Base-by-base conservation (phyloP, 2,797 vertebrate species). In the Hozukius guyotensis region DNA sequence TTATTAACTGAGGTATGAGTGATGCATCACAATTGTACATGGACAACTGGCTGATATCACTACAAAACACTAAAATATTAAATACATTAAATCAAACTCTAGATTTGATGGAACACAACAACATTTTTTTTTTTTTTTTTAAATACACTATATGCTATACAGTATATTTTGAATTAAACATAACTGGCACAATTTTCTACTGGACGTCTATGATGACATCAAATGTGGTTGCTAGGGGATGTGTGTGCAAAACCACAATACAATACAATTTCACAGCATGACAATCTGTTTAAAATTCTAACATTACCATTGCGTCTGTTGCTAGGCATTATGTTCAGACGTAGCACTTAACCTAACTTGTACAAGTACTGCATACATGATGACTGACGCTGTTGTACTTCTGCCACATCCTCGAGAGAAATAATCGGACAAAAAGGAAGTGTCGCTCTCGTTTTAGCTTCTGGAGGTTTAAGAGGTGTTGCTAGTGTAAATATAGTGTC, bases 211-310 rank as follows among this genome's bases (percentile, higher is more conserved):
- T 36, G 20, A 59, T 31, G 59, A 6, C 31, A 38, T 32, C 6
- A 13, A 11, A 52, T 57, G 22, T 18, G 24, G 34, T 55, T 60
- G 65, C 64, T 63, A 14, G 7, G 13, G 14, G 8, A 69, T 34
- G 12, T 31, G 2, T 57, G 38, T 56, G 66, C n/a, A 73, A 56
- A 55, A 46, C 2, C 16, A 75, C 56, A 22, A 24, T 59, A 46
- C n/a, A 63, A 79, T 2, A 62, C 34, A 20, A 71, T 77, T 77
- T 79, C 69, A 65, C 83, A 72, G 61, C 64, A n/a, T 32, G 59
- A 36, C 22, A 20, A 27, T 69, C 3, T 67, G 25, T 63, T 71
- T 62, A 10, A 53, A 38, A 67, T 27, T 61, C 22, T 2, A 29
- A 10, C 12, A 27, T 36, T 7, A 20, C 67, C 2, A 4, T 70